Percentiles rank a stretch among this genome's conserved stretches.
Conservation (phyloP, 2,113 vertebrate species). For the Entelurus aequoreus region DNA sequence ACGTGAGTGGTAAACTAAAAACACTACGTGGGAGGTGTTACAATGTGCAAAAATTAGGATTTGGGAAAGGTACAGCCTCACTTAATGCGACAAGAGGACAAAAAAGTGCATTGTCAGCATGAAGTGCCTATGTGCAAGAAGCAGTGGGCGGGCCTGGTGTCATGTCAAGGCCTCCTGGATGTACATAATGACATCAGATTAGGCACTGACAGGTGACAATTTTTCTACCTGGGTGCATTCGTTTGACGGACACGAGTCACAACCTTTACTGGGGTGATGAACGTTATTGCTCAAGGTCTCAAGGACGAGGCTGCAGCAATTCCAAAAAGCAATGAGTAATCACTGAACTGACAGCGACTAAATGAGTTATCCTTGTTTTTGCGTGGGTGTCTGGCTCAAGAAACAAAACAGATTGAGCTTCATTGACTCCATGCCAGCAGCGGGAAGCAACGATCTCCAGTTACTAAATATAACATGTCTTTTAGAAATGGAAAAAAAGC, state of each 20-base stretch:
- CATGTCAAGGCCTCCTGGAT: conserved; percentile 37
- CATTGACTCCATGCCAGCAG: not conserved
- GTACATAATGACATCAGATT: conserved; percentile 50
- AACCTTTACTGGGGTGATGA: conserved; percentile 13
- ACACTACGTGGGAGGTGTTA: conserved; percentile 2
- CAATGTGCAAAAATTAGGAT: conserved; percentile 7
- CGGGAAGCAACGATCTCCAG: not conserved
- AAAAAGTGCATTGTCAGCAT: conserved; percentile 27
- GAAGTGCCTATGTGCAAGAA: not conserved
- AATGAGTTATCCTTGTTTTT: conserved; percentile 10
- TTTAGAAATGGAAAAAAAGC: conserved; percentile 15
- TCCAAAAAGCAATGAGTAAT: conserved; percentile 18
- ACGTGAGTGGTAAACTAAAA: not conserved
- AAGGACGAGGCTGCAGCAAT: conserved; percentile 37
- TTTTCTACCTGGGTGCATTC: not conserved
- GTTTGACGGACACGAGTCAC: conserved; percentile 25
- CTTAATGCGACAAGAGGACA: conserved; percentile 11
- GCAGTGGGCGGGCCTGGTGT: conserved; percentile 16
- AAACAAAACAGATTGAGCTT: not conserved
- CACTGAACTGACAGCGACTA: not conserved
- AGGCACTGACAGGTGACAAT: conserved; percentile 3
- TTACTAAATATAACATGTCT: not conserved
- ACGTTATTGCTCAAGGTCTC: conserved; percentile 39
- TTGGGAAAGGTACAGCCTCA: conserved; percentile 6
- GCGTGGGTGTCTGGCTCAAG: conserved; percentile 18